Evolutionary conservation across 2,113 vertebrate species (phyloP), one percentile per base, ranked within the genome.

Genomic region (Herpailurus yagouaroundi): DNA sequence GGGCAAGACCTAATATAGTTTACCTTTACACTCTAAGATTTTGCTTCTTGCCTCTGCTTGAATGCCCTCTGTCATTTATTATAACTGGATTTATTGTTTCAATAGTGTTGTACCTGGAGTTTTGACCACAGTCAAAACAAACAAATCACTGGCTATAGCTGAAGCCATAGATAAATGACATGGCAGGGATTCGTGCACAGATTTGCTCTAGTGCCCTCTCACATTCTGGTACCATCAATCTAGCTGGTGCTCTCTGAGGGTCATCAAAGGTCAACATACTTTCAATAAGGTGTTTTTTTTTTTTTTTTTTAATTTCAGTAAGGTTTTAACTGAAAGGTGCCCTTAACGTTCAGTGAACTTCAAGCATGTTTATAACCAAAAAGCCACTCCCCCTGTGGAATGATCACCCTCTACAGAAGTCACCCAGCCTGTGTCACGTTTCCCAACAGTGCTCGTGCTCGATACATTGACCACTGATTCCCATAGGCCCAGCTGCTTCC

Each of bases 31-130:
- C 57, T 88, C 69, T 66, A 85, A 41, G 41, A 71, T 38, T 76
- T 89, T 71, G 55, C 33, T 88, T 93, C 79, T 91, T 82, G 89
- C 31, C 45, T 94, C 76, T 92, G 45, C 80, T 90, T 92, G 63
- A 90, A 77, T 66, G 38, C 36, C 41, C 38, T 92, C 74, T 85
- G 74, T 74, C 50, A 36, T 84, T 69, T 89, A 33, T 76, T 94
- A 55, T 89, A 71, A 89, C 41, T 88, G 73, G 50, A 80, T 77
- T 97, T 94, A 90, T 95, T 57, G 64, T 88, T 83, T 76, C 69
- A 91, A 1, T 60, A 41, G 3, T 33, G 57, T 45, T 81, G 38
- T 77, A 48, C 80, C 41, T 71, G 52, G 27, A 89, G 29, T 48
- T 95, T 68, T 74, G 31, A 79, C n/a, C 57, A 92, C 23, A 87